phyloP scores from a whole-genome alignment of 2,113 vertebrate species.

The Empidonax alnorum region DNA sequence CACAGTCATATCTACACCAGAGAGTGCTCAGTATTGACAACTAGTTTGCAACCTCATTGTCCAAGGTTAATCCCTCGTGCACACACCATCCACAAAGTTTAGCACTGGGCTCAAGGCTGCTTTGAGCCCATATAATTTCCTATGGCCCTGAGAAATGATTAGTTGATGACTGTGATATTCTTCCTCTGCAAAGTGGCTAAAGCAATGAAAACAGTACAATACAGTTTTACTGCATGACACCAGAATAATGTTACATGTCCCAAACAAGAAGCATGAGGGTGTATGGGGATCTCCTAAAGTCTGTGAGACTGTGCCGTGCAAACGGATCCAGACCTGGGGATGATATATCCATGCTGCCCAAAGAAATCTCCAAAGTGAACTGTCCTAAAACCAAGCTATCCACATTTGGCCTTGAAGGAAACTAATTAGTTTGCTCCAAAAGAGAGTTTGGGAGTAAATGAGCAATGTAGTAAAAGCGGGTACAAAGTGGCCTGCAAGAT shows the following conservation, averaged over 20 bases:
- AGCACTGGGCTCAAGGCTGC: not conserved
- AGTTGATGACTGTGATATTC: not conserved
- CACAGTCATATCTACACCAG: not conserved
- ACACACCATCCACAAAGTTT: not conserved
- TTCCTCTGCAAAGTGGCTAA: not conserved
- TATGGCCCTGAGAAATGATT: not conserved
- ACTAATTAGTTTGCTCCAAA: not conserved
- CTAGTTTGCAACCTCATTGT: not conserved
- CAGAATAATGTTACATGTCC: not conserved
- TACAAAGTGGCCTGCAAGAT: not conserved
- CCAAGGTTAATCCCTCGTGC: not conserved
- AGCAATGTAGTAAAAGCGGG: not conserved
- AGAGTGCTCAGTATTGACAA: not conserved
- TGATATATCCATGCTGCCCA: not conserved
- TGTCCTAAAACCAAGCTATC: not conserved
- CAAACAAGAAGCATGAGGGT: not conserved
- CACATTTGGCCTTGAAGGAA: not conserved
- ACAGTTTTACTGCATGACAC: not conserved
- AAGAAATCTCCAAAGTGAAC: not conserved
- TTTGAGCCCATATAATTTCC: not conserved
- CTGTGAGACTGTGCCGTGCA: not conserved
- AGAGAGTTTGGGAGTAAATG: accelerated
- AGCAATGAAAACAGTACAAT: not conserved
- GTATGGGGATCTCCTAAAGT: not conserved
- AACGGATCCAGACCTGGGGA: not conserved